Conservation (phyloP, 2,888 invertebrate species). For the Andricus quercusramuli region DNA sequence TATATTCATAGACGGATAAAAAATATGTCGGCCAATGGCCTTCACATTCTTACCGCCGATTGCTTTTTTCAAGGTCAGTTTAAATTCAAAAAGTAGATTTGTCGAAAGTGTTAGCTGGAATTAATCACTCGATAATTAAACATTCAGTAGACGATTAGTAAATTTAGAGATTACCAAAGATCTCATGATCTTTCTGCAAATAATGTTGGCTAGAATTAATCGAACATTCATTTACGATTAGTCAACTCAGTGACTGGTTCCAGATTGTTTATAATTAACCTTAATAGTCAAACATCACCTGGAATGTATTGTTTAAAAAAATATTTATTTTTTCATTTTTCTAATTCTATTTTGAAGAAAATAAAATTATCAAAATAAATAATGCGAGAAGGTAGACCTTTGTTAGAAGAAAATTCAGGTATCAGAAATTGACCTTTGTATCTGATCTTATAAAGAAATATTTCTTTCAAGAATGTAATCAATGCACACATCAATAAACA, state of each 20-base stretch:
- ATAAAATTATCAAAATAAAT: too few species aligned
- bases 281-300: neutral
- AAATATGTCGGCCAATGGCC: constrained; percentile 37
- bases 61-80: constrained; percentile 15
- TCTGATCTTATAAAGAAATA: neutral
- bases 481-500: neutral
- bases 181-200: neutral
- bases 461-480: too few species aligned
- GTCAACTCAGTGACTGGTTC: neutral
- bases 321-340: too few species aligned
- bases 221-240: neutral
- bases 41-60: constrained; percentile 31
- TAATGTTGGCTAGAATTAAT: neutral
- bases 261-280: neutral
- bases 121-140: neutral
- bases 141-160: neutral
- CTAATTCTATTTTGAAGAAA: too few species aligned
- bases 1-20: constrained; percentile 36
- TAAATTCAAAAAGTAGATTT: neutral
- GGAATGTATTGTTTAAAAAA: too few species aligned
- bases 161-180: neutral
- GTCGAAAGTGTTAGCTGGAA: neutral
- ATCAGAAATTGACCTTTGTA: too few species aligned
- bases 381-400: too few species aligned
- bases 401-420: too few species aligned